A percentile compares a stretch with the other conserved stretches of the same genome.
Conservation (phyloP, 2,113 vertebrate genomes). For the Podocnemis expansa region DNA sequence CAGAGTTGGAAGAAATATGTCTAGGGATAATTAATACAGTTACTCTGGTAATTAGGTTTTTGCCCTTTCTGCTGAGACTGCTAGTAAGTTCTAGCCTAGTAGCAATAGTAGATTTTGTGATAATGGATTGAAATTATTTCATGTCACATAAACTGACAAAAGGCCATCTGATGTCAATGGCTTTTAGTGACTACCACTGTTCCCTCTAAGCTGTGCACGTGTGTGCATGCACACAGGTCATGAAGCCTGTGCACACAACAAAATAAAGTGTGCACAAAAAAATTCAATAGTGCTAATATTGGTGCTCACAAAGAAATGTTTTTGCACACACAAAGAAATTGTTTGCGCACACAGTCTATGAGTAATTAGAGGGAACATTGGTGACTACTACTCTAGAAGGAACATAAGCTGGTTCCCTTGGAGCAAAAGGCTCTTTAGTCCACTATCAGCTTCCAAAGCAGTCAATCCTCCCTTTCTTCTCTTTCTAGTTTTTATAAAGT, state of each 20-base stretch:
- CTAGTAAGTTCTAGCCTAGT: neutral
- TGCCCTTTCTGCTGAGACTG: neutral
- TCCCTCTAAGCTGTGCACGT: too few relatives aligned
- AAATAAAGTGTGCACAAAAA: too few relatives aligned
- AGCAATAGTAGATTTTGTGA: neutral
- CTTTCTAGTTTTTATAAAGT: neutral
- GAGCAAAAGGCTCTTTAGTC: too few relatives aligned
- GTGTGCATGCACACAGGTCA: too few relatives aligned
- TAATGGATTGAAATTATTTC: neutral
- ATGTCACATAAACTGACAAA: neutral
- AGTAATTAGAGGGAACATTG: too few relatives aligned
- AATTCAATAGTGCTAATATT: too few relatives aligned
- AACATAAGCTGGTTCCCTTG: neutral
- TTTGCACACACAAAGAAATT: too few relatives aligned
- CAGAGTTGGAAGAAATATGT: neutral
- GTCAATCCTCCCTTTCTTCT: neutral
- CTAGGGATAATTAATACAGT: neutral
- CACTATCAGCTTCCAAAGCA: neutral
- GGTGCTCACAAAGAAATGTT: too few relatives aligned
- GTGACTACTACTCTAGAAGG: neutral
- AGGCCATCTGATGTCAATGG: neutral
- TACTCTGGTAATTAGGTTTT: neutral
- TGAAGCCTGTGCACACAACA: too few relatives aligned
- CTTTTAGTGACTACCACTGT: neutral
- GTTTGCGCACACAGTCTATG: too few relatives aligned